Evolutionary conservation across 2,888 invertebrate species (phyloP).

Genomic region (Hybos culiciformis): DNA sequence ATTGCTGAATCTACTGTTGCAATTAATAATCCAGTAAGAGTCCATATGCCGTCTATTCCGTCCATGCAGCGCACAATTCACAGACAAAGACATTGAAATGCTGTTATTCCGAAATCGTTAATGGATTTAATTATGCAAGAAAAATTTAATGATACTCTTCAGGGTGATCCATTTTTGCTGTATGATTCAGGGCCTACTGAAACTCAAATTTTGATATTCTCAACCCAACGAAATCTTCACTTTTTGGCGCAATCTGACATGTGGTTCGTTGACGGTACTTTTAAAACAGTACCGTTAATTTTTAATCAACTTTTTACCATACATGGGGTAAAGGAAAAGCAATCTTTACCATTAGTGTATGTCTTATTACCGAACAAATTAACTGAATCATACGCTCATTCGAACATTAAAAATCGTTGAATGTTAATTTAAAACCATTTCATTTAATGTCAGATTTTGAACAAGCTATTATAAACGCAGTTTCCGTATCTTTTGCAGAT

Average conservation of each 20-base stretch:
- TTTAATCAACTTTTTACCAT: too few species aligned
- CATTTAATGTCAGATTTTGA: background rate
- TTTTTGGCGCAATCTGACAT: background rate
- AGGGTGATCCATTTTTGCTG: background rate
- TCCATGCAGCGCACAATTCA: background rate
- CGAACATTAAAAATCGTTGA: too few species aligned
- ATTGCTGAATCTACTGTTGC: background rate
- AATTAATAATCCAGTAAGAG: background rate
- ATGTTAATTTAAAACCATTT: too few species aligned
- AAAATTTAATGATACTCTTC: background rate
- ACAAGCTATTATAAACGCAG: constrained; percentile 2
- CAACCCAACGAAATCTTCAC: background rate
- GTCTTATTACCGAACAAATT: background rate
- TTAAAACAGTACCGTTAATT: too few species aligned
- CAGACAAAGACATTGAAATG: too few species aligned
- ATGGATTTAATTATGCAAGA: background rate
- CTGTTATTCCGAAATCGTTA: background rate
- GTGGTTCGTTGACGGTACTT: background rate
- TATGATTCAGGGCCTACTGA: background rate
- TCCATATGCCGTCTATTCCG: background rate
- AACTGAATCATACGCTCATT: too few species aligned
- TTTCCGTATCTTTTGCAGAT: constrained; percentile 4
- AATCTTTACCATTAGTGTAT: constrained; percentile 1
- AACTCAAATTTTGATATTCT: background rate
- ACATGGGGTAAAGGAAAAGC: too few species aligned